A percentile compares a stretch with the other conserved stretches of the same genome.
Evolutionary conservation across 2,797 vertebrate species (phyloP).

Genomic region (Takifugu rubripes): DNA sequence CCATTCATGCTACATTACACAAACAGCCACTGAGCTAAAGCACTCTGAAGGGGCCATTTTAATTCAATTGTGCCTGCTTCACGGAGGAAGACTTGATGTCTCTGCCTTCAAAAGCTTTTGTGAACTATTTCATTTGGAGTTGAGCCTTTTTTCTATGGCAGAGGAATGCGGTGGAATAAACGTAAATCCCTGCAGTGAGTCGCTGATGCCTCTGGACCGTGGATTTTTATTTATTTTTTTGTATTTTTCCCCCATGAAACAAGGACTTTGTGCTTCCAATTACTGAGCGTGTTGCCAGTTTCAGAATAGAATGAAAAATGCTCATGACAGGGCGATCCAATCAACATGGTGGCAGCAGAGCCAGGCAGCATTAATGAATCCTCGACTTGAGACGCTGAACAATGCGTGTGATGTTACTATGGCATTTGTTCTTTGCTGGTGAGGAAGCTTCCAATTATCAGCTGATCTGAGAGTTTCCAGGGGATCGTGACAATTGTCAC

Average conservation of each 20-base stretch:
- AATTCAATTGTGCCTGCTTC: slow-evolving; percentile 37
- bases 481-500: slow-evolving; percentile 63
- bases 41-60: slow-evolving; percentile 43
- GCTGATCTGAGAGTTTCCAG: slow-evolving; percentile 60
- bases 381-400: slow-evolving; percentile 51
- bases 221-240: slow-evolving; percentile 1
- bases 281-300: slow-evolving; percentile 22
- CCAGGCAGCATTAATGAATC: slow-evolving; percentile 52
- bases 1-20: slow-evolving; percentile 67
- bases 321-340: slow-evolving; percentile 48
- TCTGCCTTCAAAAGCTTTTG: slow-evolving; percentile 20
- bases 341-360: slow-evolving; percentile 34
- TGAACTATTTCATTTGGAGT: slow-evolving; percentile 24
- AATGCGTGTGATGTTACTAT: slow-evolving; percentile 62
- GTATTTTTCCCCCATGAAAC: slow-evolving; percentile 19
- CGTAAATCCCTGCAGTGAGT: neutral
- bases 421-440: slow-evolving; percentile 47
- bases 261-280: slow-evolving; percentile 29
- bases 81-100: slow-evolving; percentile 20
- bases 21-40: slow-evolving; percentile 52
- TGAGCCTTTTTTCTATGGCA: slow-evolving; percentile 8
- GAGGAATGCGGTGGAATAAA: slow-evolving; percentile 8
- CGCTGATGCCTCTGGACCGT: slow-evolving; percentile 1
- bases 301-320: slow-evolving; percentile 30
- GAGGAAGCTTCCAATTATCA: slow-evolving; percentile 65